Conservation (phyloP, 2,888 invertebrate species). For the Ischnura elegans region DNA sequence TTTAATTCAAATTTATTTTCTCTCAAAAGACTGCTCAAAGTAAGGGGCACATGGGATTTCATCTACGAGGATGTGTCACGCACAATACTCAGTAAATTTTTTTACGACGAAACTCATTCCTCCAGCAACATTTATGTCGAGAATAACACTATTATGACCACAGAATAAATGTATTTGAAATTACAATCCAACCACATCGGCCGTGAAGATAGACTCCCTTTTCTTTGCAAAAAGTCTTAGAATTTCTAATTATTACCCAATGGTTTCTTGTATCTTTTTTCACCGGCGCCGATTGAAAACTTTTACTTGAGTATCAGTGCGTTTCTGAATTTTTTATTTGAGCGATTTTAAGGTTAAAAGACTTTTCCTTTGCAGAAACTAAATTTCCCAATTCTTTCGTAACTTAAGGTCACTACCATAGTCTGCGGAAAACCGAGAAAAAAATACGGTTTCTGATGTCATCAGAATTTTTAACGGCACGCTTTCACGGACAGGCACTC, state of each 20-base stretch:
- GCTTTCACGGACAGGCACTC: no score
- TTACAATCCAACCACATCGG: neutral
- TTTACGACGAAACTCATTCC: no score
- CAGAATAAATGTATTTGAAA: no score
- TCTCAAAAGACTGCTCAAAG: no score
- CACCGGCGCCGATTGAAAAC: neutral
- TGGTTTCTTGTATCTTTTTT: neutral
- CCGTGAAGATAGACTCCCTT: neutral
- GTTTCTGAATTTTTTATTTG: neutral
- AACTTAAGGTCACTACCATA: neutral
- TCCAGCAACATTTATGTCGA: no score
- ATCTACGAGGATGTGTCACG: no score
- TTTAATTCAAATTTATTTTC: no score
- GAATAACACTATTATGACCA: no score
- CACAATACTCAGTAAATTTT: no score
- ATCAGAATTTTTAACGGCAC: neutral
- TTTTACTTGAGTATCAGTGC: neutral
- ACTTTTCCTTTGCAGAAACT: neutral
- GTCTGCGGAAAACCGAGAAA: neutral
- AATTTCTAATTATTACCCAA: slow-evolving; percentile 12
- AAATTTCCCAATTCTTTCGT: slow-evolving; percentile 14
- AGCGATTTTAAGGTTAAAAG: neutral
- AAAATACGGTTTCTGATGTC: neutral
- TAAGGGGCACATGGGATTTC: no score
- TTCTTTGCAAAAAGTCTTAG: neutral